These are phyloP conservation scores for Eonycteris spelaea DNA, from an alignment of 2,113 vertebrate genomes.

Conservation along the genomic window DNA sequence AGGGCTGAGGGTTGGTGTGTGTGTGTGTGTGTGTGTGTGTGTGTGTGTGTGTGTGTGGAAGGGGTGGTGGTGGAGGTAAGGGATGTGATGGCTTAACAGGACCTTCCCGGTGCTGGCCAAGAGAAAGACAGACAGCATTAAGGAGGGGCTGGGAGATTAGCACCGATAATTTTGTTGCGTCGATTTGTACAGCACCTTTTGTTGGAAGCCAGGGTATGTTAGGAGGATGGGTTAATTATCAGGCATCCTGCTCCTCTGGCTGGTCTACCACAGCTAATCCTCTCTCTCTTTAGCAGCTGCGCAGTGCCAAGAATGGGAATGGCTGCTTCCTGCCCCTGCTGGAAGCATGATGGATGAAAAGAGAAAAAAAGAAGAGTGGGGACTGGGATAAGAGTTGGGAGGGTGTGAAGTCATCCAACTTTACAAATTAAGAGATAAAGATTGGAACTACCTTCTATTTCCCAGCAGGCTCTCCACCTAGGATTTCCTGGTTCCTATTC, in stretches of 20 bases:
- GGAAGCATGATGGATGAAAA: background rate
- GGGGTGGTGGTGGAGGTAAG: background rate
- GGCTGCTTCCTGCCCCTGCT: background rate
- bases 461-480: background rate
- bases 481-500: background rate
- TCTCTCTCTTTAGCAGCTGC: background rate
- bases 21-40: no score
- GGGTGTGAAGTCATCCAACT: background rate
- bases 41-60: no score
- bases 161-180: constrained; percentile 41
- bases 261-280: background rate
- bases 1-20: background rate
- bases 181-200: constrained; percentile 55
- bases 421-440: background rate
- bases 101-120: constrained; percentile 21
- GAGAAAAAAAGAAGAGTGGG: background rate
- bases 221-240: constrained; percentile 61
- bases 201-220: constrained; percentile 11
- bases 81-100: constrained; percentile 62
- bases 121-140: background rate
- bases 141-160: constrained; percentile 57
- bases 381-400: background rate
- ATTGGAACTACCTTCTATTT: background rate
- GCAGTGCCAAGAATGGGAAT: background rate
- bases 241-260: background rate